phyloP scores from a whole-genome alignment of 2,113 vertebrate genomes.

The Corydoras maculifer region DNA sequence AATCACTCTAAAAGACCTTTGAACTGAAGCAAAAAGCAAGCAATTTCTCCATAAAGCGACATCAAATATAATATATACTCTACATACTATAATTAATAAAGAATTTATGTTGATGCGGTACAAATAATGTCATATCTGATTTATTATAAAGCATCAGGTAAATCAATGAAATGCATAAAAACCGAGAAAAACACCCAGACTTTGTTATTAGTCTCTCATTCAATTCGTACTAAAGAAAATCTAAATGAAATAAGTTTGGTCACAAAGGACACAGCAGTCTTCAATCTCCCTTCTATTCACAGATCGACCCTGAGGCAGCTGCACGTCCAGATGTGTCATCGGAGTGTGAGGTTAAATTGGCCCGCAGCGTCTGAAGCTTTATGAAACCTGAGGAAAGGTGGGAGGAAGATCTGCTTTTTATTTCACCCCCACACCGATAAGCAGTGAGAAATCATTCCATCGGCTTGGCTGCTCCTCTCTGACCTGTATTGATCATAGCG shows the following conservation, averaged over 20 bases:
- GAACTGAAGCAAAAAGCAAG: constrained; percentile 5
- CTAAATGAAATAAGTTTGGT: constrained; percentile 18
- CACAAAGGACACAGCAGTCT: constrained; percentile 13
- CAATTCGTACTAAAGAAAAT: constrained; percentile 5
- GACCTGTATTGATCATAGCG: constrained; percentile 35
- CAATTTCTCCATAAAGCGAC: background rate
- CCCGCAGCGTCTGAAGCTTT: constrained; percentile 31
- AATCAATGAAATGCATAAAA: too few species aligned
- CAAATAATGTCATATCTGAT: too few species aligned
- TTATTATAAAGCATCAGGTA: too few species aligned
- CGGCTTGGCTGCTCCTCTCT: constrained; percentile 8
- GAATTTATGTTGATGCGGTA: too few species aligned
- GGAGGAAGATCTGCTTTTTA: constrained; percentile 14
- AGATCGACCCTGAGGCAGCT: constrained; percentile 26
- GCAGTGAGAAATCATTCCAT: constrained; percentile 23
- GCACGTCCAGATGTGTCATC: constrained; percentile 24
- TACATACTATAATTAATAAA: too few species aligned
- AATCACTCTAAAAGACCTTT: constrained; percentile 26
- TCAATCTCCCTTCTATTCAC: constrained; percentile 22
- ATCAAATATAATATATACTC: too few species aligned
- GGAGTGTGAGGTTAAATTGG: constrained; percentile 24
- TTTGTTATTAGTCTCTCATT: background rate
- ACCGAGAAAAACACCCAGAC: too few species aligned
- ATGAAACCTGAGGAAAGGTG: constrained; percentile 17
- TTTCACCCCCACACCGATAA: constrained; percentile 21